Evolutionary conservation across 2,888 invertebrate genomes (phyloP).

Genomic region (Hipparchia semele): DNA sequence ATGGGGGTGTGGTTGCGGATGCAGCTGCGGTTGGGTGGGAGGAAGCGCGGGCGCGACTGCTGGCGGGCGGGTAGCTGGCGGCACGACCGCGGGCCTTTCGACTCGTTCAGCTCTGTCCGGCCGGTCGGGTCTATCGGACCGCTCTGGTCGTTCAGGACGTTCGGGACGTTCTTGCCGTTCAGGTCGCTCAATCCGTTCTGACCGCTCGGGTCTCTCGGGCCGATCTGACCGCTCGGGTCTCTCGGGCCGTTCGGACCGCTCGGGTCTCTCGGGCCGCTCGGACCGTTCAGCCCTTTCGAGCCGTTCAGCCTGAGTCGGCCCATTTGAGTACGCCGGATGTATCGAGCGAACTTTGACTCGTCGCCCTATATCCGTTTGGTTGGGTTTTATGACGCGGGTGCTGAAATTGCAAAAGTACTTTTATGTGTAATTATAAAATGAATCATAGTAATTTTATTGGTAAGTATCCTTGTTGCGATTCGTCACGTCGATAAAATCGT

Average conservation of each 20-base stretch:
- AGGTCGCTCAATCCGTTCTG: constrained; percentile 51
- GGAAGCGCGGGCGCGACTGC: constrained; percentile 52
- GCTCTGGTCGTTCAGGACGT: constrained; percentile 56
- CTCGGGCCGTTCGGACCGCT: constrained; percentile 56
- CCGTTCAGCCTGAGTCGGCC: constrained; percentile 56
- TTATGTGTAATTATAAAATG: not conserved
- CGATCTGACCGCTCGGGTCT: constrained; percentile 53
- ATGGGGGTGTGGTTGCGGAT: constrained; percentile 67
- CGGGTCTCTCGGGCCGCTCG: constrained; percentile 54
- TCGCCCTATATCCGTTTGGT: constrained; percentile 94
- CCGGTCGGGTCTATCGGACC: constrained; percentile 48
- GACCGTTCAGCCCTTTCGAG: constrained; percentile 55
- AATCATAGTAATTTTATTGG: constrained; percentile 4
- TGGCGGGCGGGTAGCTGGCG: constrained; percentile 48
- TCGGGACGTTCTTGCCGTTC: constrained; percentile 47
- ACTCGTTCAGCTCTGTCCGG: constrained; percentile 49
- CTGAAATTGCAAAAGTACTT: constrained; percentile 75
- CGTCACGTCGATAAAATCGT: not conserved
- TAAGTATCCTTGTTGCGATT: not conserved
- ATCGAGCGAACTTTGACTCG: constrained; percentile 89
- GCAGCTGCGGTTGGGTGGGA: constrained; percentile 57
- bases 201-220: constrained; percentile 58
- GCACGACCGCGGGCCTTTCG: constrained; percentile 48
- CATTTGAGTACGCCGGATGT: constrained; percentile 67
- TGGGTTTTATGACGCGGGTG: constrained; percentile 96